These are phyloP conservation scores for Volucella bombylans DNA, from an alignment of 2,888 invertebrate species.

Conservation along the genomic window DNA sequence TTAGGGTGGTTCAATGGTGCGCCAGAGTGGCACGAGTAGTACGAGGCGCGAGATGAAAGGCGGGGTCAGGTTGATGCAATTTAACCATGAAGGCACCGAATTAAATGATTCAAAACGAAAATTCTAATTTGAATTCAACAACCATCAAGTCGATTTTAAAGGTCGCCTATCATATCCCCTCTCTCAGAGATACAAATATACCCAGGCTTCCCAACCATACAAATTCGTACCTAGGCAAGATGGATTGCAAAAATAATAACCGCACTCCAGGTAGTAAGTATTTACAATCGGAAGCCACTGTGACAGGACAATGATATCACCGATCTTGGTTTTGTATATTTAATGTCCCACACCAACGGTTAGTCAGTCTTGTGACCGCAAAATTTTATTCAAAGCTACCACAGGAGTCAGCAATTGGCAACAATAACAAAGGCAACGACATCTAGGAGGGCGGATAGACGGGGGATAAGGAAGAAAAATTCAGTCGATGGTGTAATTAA, in stretches of 20 bases:
- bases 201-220: too few relatives aligned
- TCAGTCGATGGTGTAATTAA: constrained; percentile 63
- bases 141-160: constrained; percentile 56
- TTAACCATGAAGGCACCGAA: constrained; percentile 49
- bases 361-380: constrained; percentile 50
- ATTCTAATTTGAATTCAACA: constrained; percentile 71
- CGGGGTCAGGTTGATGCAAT: constrained; percentile 14
- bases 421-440: constrained; percentile 1
- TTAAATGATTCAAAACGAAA: constrained; percentile 73
- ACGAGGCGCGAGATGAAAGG: background rate
- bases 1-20: constrained; percentile 50
- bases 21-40: too few relatives aligned
- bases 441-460: background rate
- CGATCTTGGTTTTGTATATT: constrained; percentile 64
- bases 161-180: background rate
- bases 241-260: constrained; percentile 44
- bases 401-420: background rate
- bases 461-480: constrained; percentile 35
- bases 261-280: constrained; percentile 36
- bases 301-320: constrained; percentile 62
- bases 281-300: constrained; percentile 46
- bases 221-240: constrained; percentile 18
- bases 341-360: constrained; percentile 41
- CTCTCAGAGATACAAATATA: background rate
- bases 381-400: constrained; percentile 60